Base-by-base conservation (phyloP, 2,113 vertebrate genomes). In the Apodemus speciosus region DNA sequence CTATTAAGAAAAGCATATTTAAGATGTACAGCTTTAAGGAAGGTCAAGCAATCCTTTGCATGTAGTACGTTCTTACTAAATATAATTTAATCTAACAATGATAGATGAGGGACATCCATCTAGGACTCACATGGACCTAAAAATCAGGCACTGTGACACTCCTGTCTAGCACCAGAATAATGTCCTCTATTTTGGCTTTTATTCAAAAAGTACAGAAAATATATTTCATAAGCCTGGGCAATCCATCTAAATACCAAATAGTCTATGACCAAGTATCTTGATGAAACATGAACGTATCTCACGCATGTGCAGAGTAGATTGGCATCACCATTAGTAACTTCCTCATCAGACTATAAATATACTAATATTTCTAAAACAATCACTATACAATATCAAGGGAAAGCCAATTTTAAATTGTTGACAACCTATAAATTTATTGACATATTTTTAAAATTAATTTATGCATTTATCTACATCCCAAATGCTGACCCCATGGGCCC, bases 331-430 rank as follows among this genome's bases (percentile, higher is more conserved):
- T 81, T 68, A 93, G 66, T 30, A 38, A 85, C 64, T 91, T 75
- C 62, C 75, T 90, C 9, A 89, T 1, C 40, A 64, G 49, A 83
- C 40, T 40, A 77, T 51, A 92, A 85, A 80, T 85, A 90, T 15
- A 56, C 60, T 20, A 86, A 30, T 76, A 79, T 85, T 73, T 90
- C 21, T 72, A 73, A 79, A 91, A 91, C 60, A 64, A 90, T 27
- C 20, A 75, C 58, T 64, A n/a, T 16, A 72, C 25, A 66, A 75
- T 25, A 11, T 83, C 85, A 92, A 85, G 40, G 46, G 60, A 32
- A 95, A 92, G 20, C 58, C 85, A 32, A 85, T 87, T 89, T 93
- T 87, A 95, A 95, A 91, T 85, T 89, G 38, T 35, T 85, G 35
- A 35, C 49, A 95, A 40, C 69, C 69, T 94, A 8, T 27, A 91